Base-by-base conservation (phyloP, 2,888 invertebrate species). In the Temnothorax rugatulus region DNA sequence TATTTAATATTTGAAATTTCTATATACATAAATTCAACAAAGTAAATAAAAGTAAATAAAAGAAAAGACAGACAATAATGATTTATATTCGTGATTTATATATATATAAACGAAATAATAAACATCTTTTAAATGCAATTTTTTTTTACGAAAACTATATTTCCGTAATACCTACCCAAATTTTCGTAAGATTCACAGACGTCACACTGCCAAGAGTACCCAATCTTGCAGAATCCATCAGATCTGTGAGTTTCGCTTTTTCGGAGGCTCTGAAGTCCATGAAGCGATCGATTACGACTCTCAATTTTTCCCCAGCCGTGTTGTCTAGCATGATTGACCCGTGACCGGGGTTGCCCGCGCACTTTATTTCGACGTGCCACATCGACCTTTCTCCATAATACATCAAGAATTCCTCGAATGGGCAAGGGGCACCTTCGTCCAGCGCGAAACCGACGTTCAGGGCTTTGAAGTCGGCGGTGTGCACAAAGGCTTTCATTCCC, bases 371-470 rank as follows among this genome's bases (percentile, higher is more conserved):
- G 0, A 97, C 94, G 95, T 97, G 97, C 96, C 97, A 97, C 18
- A 96, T 95, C 41, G 96, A 96, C 87, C 97, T 95, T 92, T 97
- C 97, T 0, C 96, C 97, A 87, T 96, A 95, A 89, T 96, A 97
- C 5, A 96, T 94, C 5, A 92, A 91, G 71, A 95, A 95, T 9
- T 89, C 87, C 4, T 95, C 93, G 0, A 91, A 91, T 0, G 95
- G 95, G 68, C 92, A 94, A 0, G 96, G 95, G 1, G 95, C 91
- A 47, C 98, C 98, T 95, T 98, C 98, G 92, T 98, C 98, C 71
- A 98, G 93, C 0, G 96, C 96, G 92, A 98, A 97, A 0, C 97
- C 98, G 66, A 98, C 95, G 91, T 98, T 98, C 34, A 98, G 94
- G 2, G 95, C 95, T 90, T 96, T 96, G 93, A 98, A 98, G 47